Conservation (phyloP, 2,113 vertebrate species). For the Sapajus apella region DNA sequence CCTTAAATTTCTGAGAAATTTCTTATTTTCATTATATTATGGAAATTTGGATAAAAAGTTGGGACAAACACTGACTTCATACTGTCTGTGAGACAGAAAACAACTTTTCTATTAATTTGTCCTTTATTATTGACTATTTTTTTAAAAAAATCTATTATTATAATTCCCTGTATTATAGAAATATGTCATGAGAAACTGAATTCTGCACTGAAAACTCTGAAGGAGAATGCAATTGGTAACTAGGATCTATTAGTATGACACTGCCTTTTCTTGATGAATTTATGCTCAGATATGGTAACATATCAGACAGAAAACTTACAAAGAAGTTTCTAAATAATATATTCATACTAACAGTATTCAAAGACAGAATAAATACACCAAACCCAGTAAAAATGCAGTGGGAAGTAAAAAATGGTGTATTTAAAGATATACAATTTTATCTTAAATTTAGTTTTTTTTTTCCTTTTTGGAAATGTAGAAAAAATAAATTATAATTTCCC, state of each 20-base stretch:
- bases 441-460: not conserved
- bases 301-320: not conserved
- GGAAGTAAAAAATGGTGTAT: not conserved
- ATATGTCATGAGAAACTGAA: not conserved
- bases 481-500: not conserved
- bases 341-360: not conserved
- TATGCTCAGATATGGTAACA: not conserved
- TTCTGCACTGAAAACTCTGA: constrained; percentile 46
- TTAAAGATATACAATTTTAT: not conserved
- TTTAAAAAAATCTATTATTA: not conserved
- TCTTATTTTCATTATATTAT: not conserved
- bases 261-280: constrained; percentile 25
- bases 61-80: not conserved
- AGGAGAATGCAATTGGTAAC: not conserved
- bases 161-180: constrained; percentile 22
- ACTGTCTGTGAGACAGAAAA: constrained; percentile 22
- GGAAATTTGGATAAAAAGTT: not conserved
- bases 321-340: not conserved
- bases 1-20: not conserved
- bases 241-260: not conserved
- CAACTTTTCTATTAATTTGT: constrained; percentile 25
- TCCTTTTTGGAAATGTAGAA: not conserved
- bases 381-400: not conserved
- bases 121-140: constrained; percentile 26
- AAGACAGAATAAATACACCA: not conserved